Percentiles rank a stretch among this genome's conserved stretches.
Evolutionary conservation across 2,113 vertebrate genomes (phyloP).

Genomic region (Ornithorhynchus anatinus): DNA sequence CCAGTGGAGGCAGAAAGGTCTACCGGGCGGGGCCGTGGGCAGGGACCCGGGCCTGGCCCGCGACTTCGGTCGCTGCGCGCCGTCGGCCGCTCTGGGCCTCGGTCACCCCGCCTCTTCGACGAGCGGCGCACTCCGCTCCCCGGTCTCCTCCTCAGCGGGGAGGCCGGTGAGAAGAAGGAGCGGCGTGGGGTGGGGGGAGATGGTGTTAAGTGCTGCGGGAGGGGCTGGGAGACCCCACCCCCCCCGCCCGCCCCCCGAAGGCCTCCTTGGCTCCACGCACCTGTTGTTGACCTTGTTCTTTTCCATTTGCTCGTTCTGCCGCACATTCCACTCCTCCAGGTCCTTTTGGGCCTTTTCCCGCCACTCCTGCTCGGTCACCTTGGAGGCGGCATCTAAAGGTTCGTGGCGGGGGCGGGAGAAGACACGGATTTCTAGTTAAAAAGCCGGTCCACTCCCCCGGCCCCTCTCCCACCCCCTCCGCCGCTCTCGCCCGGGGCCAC

Average conservation of each 20-base stretch:
- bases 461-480: too few species aligned
- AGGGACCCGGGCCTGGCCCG: too few species aligned
- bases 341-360: conserved; percentile 95
- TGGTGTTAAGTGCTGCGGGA: neutral
- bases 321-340: conserved; percentile 95
- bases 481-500: too few species aligned
- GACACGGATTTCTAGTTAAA: too few species aligned
- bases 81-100: too few species aligned
- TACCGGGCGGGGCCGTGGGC: too few species aligned
- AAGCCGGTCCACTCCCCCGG: neutral
- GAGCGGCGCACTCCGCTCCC: too few species aligned
- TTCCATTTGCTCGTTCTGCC: conserved; percentile 95
- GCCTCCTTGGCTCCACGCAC: conserved; percentile 39
- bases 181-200: neutral
- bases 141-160: too few species aligned
- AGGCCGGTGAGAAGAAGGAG: too few species aligned
- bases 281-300: conserved; percentile 97
- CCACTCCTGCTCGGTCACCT: conserved; percentile 91
- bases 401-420: neutral
- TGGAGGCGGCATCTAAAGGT: conserved; percentile 90
- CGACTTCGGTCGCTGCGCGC: too few species aligned
- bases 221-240: neutral
- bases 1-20: too few species aligned
- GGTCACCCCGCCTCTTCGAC: too few species aligned
- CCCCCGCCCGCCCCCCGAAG: fast-evolving